A percentile compares a stretch with the other conserved stretches of the same genome.
Evolutionary conservation across 2,888 invertebrate genomes (phyloP).

Genomic region (Lepidochitona cinerea): DNA sequence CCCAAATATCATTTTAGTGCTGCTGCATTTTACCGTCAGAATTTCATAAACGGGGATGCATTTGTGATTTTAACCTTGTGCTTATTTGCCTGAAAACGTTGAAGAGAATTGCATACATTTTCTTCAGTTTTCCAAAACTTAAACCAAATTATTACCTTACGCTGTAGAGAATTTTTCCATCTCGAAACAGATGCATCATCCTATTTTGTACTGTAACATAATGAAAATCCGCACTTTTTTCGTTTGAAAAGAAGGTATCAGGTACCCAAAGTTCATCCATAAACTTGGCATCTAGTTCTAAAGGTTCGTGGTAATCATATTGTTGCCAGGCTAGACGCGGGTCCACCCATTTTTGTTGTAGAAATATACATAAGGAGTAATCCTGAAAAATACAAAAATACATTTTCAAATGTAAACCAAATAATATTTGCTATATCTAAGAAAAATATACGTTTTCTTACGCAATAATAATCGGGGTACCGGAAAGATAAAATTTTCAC

Average conservation of each 20-base stretch:
- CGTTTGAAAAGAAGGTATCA: conserved; percentile 7
- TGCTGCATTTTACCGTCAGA: no score
- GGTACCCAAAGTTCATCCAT: conserved; percentile 7
- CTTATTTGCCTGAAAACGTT: no score
- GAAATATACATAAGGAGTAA: conserved; percentile 3
- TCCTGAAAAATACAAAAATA: no score
- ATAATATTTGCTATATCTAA: no score
- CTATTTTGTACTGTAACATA: neutral
- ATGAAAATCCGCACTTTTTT: conserved; percentile 1
- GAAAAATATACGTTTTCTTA: no score
- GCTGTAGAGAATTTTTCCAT: neutral
- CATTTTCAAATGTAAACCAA: no score
- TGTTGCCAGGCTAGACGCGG: neutral
- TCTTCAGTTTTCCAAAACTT: neutral
- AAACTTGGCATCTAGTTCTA: conserved; percentile 8
- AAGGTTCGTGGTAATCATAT: neutral
- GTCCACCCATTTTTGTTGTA: conserved; percentile 2
- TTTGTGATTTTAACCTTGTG: no score
- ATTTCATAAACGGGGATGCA: no score
- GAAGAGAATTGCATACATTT: no score
- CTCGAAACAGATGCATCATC: conserved; percentile 1
- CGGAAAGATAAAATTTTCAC: no score
- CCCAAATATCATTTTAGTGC: no score
- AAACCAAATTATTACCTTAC: neutral
- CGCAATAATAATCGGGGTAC: no score